These are phyloP conservation scores for Cygnus buccinator DNA, from an alignment of 2,113 vertebrate species.

Conservation along the genomic window DNA sequence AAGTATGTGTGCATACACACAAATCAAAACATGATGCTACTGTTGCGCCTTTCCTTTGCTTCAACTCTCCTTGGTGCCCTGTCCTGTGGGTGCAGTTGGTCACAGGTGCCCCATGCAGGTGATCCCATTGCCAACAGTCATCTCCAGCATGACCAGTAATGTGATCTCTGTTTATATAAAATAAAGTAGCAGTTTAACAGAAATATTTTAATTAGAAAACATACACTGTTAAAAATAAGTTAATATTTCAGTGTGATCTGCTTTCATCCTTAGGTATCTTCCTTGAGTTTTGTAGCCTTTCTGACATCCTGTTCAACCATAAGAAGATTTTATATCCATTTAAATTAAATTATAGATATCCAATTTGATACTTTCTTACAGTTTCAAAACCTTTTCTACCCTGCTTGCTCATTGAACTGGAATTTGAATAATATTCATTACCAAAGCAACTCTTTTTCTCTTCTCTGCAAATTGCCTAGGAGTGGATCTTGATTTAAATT, in stretches of 20 bases:
- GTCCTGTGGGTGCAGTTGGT: rapidly evolving
- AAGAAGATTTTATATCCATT: neutral
- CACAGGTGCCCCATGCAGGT: neutral
- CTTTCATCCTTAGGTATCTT: neutral
- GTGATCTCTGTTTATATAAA: neutral
- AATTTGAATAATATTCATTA: neutral
- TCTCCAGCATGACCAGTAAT: neutral
- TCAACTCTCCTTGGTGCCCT: neutral
- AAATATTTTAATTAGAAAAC: neutral
- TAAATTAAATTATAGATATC: neutral
- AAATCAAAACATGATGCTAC: neutral
- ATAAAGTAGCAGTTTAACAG: neutral
- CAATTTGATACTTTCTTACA: neutral
- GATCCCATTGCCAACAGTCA: neutral
- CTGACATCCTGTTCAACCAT: neutral
- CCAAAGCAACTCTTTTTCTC: neutral
- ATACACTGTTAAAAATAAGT: neutral
- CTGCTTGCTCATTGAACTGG: neutral
- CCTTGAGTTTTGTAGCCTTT: neutral
- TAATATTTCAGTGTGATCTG: neutral
- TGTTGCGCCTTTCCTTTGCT: rapidly evolving
- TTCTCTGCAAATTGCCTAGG: neutral
- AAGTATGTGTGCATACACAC: neutral
- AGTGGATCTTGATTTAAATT: neutral
- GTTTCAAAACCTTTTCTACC: neutral